phyloP scores from a whole-genome alignment of 2,888 invertebrate species.

The Lapara coniferarum region DNA sequence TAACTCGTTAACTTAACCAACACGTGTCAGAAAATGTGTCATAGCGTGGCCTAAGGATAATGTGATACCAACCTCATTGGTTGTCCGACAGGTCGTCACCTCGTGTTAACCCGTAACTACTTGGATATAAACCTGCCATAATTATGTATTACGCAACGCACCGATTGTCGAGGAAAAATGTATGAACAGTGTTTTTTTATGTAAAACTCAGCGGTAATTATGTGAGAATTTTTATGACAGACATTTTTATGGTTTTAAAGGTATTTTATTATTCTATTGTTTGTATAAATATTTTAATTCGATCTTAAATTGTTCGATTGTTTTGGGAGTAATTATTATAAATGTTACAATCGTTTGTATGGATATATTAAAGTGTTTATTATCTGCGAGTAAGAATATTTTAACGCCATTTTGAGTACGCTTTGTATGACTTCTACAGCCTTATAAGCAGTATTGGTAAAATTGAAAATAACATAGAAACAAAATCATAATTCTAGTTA shows the following conservation, averaged over 20 bases:
- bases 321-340: not conserved
- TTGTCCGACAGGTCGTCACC: conserved; percentile 17
- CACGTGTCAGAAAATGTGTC: not conserved
- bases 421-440: too few species aligned
- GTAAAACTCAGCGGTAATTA: conserved; percentile 5
- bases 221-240: conserved; percentile 10
- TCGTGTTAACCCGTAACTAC: conserved; percentile 13
- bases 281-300: conserved; percentile 26
- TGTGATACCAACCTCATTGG: not conserved
- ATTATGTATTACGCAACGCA: conserved; percentile 17
- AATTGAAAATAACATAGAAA: too few species aligned
- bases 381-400: too few species aligned
- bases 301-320: conserved; percentile 23
- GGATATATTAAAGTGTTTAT: too few species aligned
- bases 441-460: too few species aligned
- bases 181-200: conserved; percentile 17
- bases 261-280: conserved; percentile 7
- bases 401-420: too few species aligned
- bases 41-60: not conserved
- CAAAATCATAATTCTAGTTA: not conserved
- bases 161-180: conserved; percentile 17
- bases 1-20: not conserved
- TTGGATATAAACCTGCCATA: conserved; percentile 12
- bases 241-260: conserved; percentile 9
- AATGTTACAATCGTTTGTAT: not conserved